These are phyloP conservation scores for Heliopora coerulea DNA, from an alignment of 92 coral and sea anemone species.

Conservation along the genomic window DNA sequence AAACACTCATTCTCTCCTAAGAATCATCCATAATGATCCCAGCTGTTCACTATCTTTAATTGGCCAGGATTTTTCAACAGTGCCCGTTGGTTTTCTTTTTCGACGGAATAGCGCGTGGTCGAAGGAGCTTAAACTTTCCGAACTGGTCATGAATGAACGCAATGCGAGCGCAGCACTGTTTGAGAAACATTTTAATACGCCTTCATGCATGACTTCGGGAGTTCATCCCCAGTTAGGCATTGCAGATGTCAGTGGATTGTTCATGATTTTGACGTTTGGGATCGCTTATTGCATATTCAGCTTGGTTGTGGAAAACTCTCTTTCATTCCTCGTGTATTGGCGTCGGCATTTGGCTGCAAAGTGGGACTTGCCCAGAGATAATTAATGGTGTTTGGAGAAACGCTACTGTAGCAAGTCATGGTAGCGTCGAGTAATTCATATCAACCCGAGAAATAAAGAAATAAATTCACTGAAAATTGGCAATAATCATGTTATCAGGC, in stretches of 20 bases:
- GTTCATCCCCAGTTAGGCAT: constrained; percentile 35
- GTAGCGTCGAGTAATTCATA: no score
- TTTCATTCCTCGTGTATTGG: constrained; percentile 6
- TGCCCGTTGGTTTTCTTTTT: constrained; percentile 69
- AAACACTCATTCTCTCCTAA: constrained; percentile 57
- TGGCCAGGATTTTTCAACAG: constrained; percentile 55
- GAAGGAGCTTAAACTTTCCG: constrained; percentile 57
- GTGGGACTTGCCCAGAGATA: constrained; percentile 5
- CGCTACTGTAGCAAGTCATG: neutral
- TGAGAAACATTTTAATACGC: constrained; percentile 49
- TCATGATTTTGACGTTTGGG: constrained; percentile 54
- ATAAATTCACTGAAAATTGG: no score
- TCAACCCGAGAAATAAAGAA: no score
- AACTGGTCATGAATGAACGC: constrained; percentile 68
- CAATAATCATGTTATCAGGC: no score
- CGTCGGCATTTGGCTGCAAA: neutral
- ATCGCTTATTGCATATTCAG: constrained; percentile 56
- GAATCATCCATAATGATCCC: constrained; percentile 50
- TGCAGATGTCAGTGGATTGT: constrained; percentile 69
- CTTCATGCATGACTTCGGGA: neutral
- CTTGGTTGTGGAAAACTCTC: constrained; percentile 45
- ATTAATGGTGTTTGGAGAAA: neutral
- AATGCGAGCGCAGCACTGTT: constrained; percentile 50
- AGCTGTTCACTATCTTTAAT: constrained; percentile 56
- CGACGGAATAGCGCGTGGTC: constrained; percentile 73